Evolutionary conservation across 2,113 vertebrate genomes (phyloP), one percentile per base, ranked within the genome.

Genomic region (Eclectus roratus): DNA sequence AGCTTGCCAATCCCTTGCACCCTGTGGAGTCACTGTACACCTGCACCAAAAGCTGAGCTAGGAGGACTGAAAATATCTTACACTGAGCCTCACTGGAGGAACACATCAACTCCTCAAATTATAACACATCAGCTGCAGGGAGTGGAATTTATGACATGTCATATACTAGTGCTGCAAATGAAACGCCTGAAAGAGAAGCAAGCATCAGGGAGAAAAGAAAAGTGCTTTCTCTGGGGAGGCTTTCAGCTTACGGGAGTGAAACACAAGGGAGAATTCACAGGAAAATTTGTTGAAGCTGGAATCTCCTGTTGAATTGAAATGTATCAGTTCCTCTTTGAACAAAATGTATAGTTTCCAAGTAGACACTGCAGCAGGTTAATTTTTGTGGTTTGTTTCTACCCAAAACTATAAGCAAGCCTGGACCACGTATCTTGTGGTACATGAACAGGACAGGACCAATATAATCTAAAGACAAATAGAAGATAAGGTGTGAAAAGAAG

Each of bases 1-100:
- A 61, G 13, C 20, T 33, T 65, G 44, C 46, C 77, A 31, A 41
- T 2, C 3, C 3, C 18, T 55, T 29, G 8, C 0, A 0, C 5
- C 15, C n/a, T 47, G 6, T 13, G 29, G 27, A 66, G 19, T 76
- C 39, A 33, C 28, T 15, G 7, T 10, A 49, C 6, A 35, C 6
- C 29, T 69, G 6, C 29, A 77, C 18, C 7, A 49, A 69, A 85
- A 78, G 6, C 37, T 58, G n/a, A 29, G 12, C 12, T 31, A 33
- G n/a, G 10, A 72, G 21, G 43, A 58, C 0, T 55, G 46, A 77
- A 87, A 53, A 41, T 49, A 55, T 4, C 44, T 61, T 41, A 60
- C 15, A 29, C 12, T 21, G 14, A 72, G 68, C 23, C 7, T 85
- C 21, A 44, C 9, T 4, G 0, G 44, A 6, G 47, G 31, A 72